Conservation (phyloP, 2,113 vertebrate genomes). For the Sylvietta virens region DNA sequence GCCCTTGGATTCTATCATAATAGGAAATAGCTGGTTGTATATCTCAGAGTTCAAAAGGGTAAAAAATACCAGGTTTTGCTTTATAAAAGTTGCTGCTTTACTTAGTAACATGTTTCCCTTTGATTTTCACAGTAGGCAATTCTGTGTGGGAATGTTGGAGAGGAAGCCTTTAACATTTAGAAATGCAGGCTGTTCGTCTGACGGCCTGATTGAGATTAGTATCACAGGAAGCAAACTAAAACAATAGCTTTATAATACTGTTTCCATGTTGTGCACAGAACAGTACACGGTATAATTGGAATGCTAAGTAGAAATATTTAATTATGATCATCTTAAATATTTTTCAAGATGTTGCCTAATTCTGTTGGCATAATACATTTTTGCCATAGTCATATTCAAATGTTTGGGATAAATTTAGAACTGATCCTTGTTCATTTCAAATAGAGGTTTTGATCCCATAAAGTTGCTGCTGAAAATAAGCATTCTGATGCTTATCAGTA, state of each 20-base stretch:
- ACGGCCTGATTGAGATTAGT: conserved; percentile 70
- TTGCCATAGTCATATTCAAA: background rate
- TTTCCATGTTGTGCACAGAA: conserved; percentile 70
- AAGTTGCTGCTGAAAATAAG: background rate
- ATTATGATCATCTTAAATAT: conserved; percentile 49
- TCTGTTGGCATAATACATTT: background rate
- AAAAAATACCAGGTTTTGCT: conserved; percentile 70
- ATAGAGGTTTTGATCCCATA: background rate
- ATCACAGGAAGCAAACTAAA: conserved; percentile 78
- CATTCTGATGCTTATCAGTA: background rate
- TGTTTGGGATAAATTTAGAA: conserved; percentile 24
- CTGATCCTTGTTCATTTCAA: background rate
- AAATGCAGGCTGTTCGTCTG: conserved; percentile 70
- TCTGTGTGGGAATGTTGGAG: conserved; percentile 76
- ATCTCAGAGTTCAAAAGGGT: conserved; percentile 76
- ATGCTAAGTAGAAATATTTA: conserved; percentile 48
- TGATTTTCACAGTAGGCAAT: conserved; percentile 82
- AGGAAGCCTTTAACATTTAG: conserved; percentile 76
- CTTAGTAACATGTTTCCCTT: conserved; percentile 77
- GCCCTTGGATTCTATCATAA: conserved; percentile 50
- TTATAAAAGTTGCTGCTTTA: conserved; percentile 72
- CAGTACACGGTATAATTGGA: conserved; percentile 61
- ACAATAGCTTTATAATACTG: conserved; percentile 78
- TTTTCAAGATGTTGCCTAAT: conserved; percentile 54
- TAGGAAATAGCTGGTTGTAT: conserved; percentile 73